Evolutionary conservation across 1,140 invertebrate species (phyloP).

Genomic region (Oedothorax gibbosus): DNA sequence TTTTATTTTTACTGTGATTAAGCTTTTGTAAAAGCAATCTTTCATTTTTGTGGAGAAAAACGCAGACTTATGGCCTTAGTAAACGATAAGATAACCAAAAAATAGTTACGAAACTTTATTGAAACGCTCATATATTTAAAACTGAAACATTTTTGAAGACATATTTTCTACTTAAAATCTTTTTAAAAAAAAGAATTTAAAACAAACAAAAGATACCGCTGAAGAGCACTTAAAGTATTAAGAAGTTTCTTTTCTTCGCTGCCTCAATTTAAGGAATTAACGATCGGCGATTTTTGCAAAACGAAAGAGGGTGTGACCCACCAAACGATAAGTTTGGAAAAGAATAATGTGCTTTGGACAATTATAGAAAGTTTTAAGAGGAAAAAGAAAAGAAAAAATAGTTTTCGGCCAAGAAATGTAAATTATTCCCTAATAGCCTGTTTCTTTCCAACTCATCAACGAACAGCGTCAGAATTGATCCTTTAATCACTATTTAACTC

Average conservation of each 20-base stretch:
- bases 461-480: constrained; percentile 23
- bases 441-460: constrained; percentile 50
- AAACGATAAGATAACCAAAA: too few species aligned
- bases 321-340: constrained; percentile 24
- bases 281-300: constrained; percentile 43
- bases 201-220: background rate
- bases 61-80: too few species aligned
- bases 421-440: constrained; percentile 60
- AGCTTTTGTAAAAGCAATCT: too few species aligned
- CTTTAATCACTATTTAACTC: constrained; percentile 53
- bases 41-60: too few species aligned
- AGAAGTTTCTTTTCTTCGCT: constrained; percentile 28
- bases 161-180: background rate
- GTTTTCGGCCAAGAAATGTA: constrained; percentile 48
- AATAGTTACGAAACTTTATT: too few species aligned
- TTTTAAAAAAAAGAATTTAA: too few species aligned
- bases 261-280: constrained; percentile 31
- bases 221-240: constrained; percentile 22
- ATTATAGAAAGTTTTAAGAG: constrained; percentile 31
- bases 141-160: background rate
- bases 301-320: constrained; percentile 47
- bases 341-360: constrained; percentile 31
- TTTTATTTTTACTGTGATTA: too few species aligned
- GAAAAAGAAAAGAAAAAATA: constrained; percentile 4
- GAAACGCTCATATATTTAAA: background rate